phyloP scores from a whole-genome alignment of 2,113 vertebrate species.

The Clinocottus analis region DNA sequence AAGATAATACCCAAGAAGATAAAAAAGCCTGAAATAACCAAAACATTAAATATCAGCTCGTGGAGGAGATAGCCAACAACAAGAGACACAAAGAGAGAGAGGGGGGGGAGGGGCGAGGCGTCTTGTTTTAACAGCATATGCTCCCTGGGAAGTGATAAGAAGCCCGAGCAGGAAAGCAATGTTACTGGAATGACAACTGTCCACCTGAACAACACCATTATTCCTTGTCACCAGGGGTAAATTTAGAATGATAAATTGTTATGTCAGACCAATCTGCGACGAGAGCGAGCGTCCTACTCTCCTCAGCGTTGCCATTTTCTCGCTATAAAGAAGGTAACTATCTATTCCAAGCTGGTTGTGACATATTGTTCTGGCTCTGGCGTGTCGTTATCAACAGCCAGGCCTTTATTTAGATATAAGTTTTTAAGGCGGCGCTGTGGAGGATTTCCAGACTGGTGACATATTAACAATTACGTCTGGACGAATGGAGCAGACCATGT shows the following conservation, averaged over 20 bases:
- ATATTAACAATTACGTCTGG: slow-evolving; percentile 46
- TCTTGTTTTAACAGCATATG: slow-evolving; percentile 69
- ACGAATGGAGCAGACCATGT: slow-evolving; percentile 58
- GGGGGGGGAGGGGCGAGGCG: not conserved
- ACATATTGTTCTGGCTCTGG: slow-evolving; percentile 60
- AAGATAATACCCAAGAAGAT: slow-evolving; percentile 75
- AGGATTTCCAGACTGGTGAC: slow-evolving; percentile 34
- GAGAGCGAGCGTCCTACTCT: slow-evolving; percentile 40
- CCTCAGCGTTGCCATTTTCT: slow-evolving; percentile 50
- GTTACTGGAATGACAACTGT: slow-evolving; percentile 62
- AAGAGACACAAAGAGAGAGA: slow-evolving; percentile 35
- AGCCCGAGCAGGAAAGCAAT: slow-evolving; percentile 49
- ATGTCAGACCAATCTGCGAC: slow-evolving; percentile 67
- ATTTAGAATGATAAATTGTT: slow-evolving; percentile 75
- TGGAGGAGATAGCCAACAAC: slow-evolving; percentile 66
- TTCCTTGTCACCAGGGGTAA: slow-evolving; percentile 66
- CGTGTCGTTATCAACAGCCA: slow-evolving; percentile 34
- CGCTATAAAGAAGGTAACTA: slow-evolving; percentile 64
- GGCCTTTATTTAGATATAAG: slow-evolving; percentile 52
- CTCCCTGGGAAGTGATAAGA: slow-evolving; percentile 70
- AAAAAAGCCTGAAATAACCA: slow-evolving; percentile 73
- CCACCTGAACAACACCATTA: slow-evolving; percentile 73
- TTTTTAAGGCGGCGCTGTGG: slow-evolving; percentile 36
- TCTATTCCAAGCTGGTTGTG: slow-evolving; percentile 50
- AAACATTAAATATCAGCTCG: slow-evolving; percentile 70